Evolutionary conservation across 1,140 invertebrate genomes (phyloP).

Genomic region (Anagrus nilaparvatae): DNA sequence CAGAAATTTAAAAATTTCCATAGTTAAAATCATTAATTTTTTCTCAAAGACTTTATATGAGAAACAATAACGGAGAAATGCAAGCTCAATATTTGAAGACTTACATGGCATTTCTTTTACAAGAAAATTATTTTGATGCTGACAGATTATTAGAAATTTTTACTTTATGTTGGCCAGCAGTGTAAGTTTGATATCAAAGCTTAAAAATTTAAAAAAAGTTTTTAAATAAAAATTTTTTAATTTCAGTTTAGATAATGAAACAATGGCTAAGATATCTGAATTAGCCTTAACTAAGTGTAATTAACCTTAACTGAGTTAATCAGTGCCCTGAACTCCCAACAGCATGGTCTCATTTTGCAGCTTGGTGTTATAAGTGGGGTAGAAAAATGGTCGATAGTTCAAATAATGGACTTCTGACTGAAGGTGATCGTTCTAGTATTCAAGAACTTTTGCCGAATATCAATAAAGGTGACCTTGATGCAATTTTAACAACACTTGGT

Average conservation of each 20-base stretch:
- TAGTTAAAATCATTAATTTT: constrained; percentile 30
- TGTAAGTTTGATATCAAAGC: constrained; percentile 30
- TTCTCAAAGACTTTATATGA: constrained; percentile 35
- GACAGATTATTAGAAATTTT: constrained; percentile 32
- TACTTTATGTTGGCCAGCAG: constrained; percentile 34
- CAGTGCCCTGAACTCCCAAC: constrained; percentile 71
- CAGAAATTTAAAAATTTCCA: constrained; percentile 30
- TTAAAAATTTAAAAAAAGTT: too few relatives aligned
- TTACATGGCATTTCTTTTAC: constrained; percentile 62
- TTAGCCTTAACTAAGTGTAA: constrained; percentile 46
- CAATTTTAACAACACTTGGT: constrained; percentile 55
- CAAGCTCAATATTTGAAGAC: constrained; percentile 63
- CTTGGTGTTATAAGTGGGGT: constrained; percentile 84
- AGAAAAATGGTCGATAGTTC: constrained; percentile 72
- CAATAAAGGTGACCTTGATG: constrained; percentile 48
- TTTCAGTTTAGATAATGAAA: constrained; percentile 28
- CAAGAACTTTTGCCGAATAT: constrained; percentile 52
- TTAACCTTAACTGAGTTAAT: constrained; percentile 68
- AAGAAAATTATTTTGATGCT: constrained; percentile 38
- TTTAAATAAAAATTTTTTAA: too few relatives aligned
- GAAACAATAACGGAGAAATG: constrained; percentile 48
- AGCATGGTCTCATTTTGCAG: constrained; percentile 72
- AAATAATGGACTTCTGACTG: constrained; percentile 50
- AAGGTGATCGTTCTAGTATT: constrained; percentile 54
- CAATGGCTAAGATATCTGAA: constrained; percentile 27